Base-by-base conservation (phyloP, 2,888 invertebrate genomes). In the Trissolcus brochymenae region DNA sequence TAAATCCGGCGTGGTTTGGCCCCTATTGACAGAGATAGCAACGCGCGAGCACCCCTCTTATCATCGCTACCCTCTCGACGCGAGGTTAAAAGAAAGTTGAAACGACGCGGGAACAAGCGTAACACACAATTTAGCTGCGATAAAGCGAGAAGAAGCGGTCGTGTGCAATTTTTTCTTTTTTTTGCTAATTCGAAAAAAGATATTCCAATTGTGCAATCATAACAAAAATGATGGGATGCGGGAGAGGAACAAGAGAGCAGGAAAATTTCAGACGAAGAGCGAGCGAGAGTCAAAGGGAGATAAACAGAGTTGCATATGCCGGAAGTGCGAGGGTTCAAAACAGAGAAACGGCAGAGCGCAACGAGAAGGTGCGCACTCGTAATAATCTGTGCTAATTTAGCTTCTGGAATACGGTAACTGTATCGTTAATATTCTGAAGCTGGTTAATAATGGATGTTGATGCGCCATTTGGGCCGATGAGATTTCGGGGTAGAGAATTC, bases 401-500 rank as follows among this genome's bases (percentile, higher is more conserved):
- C 87, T 85, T 84, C 87, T 84, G 86, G 86, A 87, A 87, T 88
- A 88, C 86, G 85, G 85, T 87, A 88, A 88, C 87, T 85, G 87
- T 87, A 86, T 86, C 85, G 86, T 88, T 88, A 88, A 88, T 88
- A 88, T 88, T 88, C 88, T 86, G 87, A 84, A 86, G 82, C 84
- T 81, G 83, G 83, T 88, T 85, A 88, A 88, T 88, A 88, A 88
- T 88, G 82, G 85, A 88, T 87, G 87, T 87, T 88, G 88, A 88
- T 88, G 88, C 85, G 87, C 88, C 88, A 88, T 88, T 88, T 87
- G 88, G 87, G 87, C 88, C 88, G 87, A 88, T 88, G 88, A 88
- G 88, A 87, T 88, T 88, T 88, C 84, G 83, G 84, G 84, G 83
- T 79, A 82, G 82, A 76, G 85, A 85, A 84, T 86, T 87, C 85